Evolutionary conservation across 2,888 invertebrate genomes (phyloP), one percentile per base, ranked within the genome.

Genomic region (Gasteruption jaculator): DNA sequence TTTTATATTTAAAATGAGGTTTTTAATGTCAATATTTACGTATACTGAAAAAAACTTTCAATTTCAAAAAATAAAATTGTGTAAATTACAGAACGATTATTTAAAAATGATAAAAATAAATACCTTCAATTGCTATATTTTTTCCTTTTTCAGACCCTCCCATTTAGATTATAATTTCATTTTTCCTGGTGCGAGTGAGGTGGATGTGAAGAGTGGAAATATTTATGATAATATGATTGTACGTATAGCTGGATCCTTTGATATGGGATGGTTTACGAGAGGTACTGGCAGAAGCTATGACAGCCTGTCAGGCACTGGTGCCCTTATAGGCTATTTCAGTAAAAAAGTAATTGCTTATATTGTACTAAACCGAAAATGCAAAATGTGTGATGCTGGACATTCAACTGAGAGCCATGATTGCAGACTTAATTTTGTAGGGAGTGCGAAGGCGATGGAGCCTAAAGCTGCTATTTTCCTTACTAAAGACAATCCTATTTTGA

Each of bases 401-500:
- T 5, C 25, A 16, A 3, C 16, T n/a, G 10, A 18, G 1, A 26
- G 11, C 4, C 40, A 39, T 11, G 39, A 32, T 19, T 33, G 26
- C 12, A 12, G 26, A 8, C 2, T 3, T 5, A 40, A 40, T 15
- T 40, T 26, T 33, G 14, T 21, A 4, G 38, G 22, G 4, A 30
- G 21, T 10, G 38, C 15, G 1, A 33, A 33, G 5, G 33, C 18
- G 5, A 41, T 41, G 35, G 34, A 41, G 31, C 30, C 35, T 2
- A 1, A 29, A 3, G 35, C 24, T 26, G 34, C 27, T n/a, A 11
- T 27, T 2, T 5, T 16, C 8, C n/a, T 41, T 5, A 24, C 35
- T 0, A 36, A 25, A 19, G 12, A 41, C 5, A 8, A 16, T n/a
- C n/a, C n/a, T n/a, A 44, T 45, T 38, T 38, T 49, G 15, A n/a